phyloP scores from a whole-genome alignment of 2,113 vertebrate species.

The Grammomys dolichurus region DNA sequence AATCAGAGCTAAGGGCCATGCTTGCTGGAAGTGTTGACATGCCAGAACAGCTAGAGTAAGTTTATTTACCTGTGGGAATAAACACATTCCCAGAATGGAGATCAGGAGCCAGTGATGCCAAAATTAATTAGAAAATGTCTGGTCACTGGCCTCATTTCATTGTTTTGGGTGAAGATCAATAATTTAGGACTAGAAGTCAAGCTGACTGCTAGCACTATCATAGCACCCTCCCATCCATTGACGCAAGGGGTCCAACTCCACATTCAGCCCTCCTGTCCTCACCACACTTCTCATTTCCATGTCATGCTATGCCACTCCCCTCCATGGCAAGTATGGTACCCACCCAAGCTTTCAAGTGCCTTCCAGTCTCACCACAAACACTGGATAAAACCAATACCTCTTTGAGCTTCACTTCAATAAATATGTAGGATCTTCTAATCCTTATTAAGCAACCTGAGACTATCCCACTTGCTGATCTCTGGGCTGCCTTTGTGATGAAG shows the following conservation, averaged over 20 bases:
- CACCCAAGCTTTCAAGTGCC: not conserved
- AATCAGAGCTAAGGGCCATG: not conserved
- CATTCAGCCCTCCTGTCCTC: not conserved
- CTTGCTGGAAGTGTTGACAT: not conserved
- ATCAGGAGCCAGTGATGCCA: slow-evolving; percentile 30
- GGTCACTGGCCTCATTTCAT: slow-evolving; percentile 1
- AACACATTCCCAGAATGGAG: not conserved
- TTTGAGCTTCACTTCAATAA: not conserved
- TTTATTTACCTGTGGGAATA: slow-evolving; percentile 58
- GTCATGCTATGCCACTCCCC: not conserved
- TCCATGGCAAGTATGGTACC: not conserved
- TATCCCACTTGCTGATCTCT: not conserved
- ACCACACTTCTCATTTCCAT: not conserved
- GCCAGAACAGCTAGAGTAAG: not conserved
- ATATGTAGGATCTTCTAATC: not conserved
- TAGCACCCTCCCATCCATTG: not conserved
- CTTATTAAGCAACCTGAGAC: not conserved
- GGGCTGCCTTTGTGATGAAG: not conserved
- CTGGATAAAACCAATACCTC: not conserved
- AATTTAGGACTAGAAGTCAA: slow-evolving; percentile 53
- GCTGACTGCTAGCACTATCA: not conserved
- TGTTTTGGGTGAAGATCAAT: slow-evolving; percentile 57
- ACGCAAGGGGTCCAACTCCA: not conserved
- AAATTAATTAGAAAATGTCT: slow-evolving; percentile 51
- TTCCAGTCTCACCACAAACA: not conserved